Percentiles rank a stretch among this genome's conserved stretches.
phyloP scores from a whole-genome alignment of 1,140 invertebrate genomes.

The Pentalonia nigronervosa region DNA sequence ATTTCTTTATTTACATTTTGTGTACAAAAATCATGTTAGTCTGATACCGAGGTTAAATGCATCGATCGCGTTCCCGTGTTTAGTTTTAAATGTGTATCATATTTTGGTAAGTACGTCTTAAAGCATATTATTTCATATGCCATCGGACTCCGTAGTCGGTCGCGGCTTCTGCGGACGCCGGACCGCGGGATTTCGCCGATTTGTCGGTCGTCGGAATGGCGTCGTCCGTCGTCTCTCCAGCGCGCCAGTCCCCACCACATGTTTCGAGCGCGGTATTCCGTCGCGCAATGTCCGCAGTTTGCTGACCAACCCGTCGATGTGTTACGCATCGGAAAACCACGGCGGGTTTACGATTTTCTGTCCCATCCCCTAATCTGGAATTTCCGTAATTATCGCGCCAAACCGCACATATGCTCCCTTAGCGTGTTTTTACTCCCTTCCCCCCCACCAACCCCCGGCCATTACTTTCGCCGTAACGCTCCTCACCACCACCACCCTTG shows the following conservation, averaged over 20 bases:
- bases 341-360: not conserved
- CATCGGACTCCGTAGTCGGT: not conserved
- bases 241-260: constrained; percentile 49
- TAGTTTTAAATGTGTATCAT: constrained; percentile 48
- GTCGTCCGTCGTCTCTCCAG: constrained; percentile 24
- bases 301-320: not conserved
- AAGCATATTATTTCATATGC: not conserved
- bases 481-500: not conserved
- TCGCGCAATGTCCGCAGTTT: too few species aligned
- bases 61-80: constrained; percentile 32
- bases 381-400: constrained; percentile 16
- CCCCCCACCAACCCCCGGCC: too few species aligned
- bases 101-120: constrained; percentile 47
- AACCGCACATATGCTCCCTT: constrained; percentile 41
- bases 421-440: not conserved
- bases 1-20: constrained; percentile 56
- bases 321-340: not conserved
- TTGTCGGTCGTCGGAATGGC: constrained; percentile 36
- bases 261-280: not conserved
- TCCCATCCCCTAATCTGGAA: not conserved
- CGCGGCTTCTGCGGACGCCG: not conserved
- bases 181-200: not conserved
- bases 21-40: constrained; percentile 56
- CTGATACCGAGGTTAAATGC: constrained; percentile 54
- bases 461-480: not conserved